Evolutionary conservation across 2,113 vertebrate species (phyloP).

Genomic region (Oenanthe melanoleuca): DNA sequence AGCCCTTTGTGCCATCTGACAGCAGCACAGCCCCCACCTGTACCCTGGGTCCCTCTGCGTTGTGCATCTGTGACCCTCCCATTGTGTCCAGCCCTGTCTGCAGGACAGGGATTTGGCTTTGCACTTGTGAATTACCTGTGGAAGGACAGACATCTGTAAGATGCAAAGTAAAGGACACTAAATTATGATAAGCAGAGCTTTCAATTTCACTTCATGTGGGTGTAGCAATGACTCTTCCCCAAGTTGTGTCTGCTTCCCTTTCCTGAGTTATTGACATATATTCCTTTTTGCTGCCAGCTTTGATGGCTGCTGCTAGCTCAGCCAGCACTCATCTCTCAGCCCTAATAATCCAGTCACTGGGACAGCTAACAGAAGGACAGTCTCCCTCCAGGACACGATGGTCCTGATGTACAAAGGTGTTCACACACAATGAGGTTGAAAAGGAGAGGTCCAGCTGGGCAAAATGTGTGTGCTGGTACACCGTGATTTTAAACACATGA

Average conservation of each 20-base stretch:
- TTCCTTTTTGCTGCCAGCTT: slow-evolving; percentile 9
- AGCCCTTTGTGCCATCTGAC: background rate
- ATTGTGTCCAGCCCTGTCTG: background rate
- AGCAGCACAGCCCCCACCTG: background rate
- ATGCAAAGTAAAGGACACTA: background rate
- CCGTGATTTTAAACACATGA: background rate
- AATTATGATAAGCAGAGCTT: background rate
- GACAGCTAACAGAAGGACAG: slow-evolving; percentile 38
- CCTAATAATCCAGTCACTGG: background rate
- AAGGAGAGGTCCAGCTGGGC: background rate
- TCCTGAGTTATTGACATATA: slow-evolving; percentile 12
- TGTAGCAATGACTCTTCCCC: background rate
- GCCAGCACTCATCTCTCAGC: background rate
- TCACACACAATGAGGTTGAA: background rate
- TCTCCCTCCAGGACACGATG: background rate
- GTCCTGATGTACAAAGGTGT: background rate
- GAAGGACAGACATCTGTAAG: background rate
- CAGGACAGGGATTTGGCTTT: background rate
- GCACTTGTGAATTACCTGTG: background rate
- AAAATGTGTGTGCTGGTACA: background rate
- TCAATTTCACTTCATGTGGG: background rate
- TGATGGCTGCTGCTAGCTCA: background rate
- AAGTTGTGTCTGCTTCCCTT: background rate
- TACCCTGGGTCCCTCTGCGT: background rate
- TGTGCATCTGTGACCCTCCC: background rate